phyloP scores from a whole-genome alignment of 2,888 invertebrate species.

The Tiliacea aurago region DNA sequence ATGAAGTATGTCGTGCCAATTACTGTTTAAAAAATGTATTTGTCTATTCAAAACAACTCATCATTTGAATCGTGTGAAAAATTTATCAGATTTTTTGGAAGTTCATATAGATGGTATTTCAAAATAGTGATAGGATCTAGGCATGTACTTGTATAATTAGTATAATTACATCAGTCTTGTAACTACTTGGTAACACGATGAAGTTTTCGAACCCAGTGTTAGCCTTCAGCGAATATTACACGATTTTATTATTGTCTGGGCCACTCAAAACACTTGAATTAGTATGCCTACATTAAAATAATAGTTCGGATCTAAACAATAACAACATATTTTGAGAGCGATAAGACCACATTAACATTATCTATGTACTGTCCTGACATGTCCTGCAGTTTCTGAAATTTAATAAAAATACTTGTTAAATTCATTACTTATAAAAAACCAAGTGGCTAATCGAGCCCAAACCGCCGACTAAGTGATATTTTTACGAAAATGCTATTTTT shows the following conservation, averaged over 20 bases:
- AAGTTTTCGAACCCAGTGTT: not conserved
- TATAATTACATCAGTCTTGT: slow-evolving; percentile 1
- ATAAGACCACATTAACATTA: not conserved
- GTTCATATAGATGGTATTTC: not conserved
- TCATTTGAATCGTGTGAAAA: slow-evolving; percentile 2
- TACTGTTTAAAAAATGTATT: slow-evolving; percentile 15
- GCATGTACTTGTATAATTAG: slow-evolving; percentile 10
- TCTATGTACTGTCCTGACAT: not conserved
- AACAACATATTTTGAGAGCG: too few relatives aligned
- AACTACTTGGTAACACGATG: not conserved
- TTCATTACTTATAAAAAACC: not conserved
- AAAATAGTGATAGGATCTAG: not conserved
- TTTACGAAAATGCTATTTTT: too few relatives aligned
- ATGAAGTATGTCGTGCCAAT: slow-evolving; percentile 34
- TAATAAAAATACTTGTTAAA: not conserved
- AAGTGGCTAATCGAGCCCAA: too few relatives aligned
- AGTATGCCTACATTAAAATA: not conserved
- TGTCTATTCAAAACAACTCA: slow-evolving; percentile 12
- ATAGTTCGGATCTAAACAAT: not conserved
- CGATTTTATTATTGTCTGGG: not conserved
- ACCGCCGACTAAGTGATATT: too few relatives aligned
- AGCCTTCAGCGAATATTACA: not conserved
- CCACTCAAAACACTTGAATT: not conserved
- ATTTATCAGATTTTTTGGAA: not conserved
- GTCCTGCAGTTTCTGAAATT: not conserved